Percentiles rank a stretch among this genome's conserved stretches.
phyloP scores from a whole-genome alignment of 2,888 invertebrate genomes.

The Acleris emargana region DNA sequence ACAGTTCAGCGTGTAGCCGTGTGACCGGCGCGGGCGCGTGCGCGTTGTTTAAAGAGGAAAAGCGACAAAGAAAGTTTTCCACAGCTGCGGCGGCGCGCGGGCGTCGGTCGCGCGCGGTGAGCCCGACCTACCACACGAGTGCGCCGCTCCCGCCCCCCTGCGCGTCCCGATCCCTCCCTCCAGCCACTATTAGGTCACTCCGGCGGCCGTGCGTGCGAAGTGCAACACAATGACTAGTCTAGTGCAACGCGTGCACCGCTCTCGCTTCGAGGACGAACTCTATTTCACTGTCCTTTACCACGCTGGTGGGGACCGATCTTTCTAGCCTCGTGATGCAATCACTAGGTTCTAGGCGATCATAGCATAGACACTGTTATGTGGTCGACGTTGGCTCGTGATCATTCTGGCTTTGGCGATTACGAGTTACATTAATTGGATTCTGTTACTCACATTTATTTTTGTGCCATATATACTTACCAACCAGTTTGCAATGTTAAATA shows the following conservation, averaged over 20 bases:
- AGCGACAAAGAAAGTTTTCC: conserved; percentile 82
- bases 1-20: conserved; percentile 27
- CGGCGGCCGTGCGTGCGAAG: conserved; percentile 79
- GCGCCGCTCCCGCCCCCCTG: conserved; percentile 60
- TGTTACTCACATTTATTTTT: neutral
- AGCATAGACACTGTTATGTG: conserved; percentile 51
- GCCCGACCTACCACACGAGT: conserved; percentile 82
- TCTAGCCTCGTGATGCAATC: conserved; percentile 80
- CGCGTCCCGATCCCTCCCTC: conserved; percentile 82
- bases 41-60: conserved; percentile 78
- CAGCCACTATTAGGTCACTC: conserved; percentile 82
- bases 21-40: conserved; percentile 57
- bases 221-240: conserved; percentile 82
- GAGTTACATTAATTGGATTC: conserved; percentile 1
- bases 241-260: conserved; percentile 83
- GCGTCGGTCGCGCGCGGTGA: conserved; percentile 77
- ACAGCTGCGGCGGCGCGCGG: conserved; percentile 68
- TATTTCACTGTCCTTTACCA: conserved; percentile 82
- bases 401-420: conserved; percentile 4
- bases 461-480: too few species aligned
- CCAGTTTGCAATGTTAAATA: too few species aligned
- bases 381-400: conserved; percentile 19
- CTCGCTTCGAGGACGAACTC: conserved; percentile 84
- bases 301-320: conserved; percentile 82
- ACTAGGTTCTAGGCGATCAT: conserved; percentile 65